These are phyloP conservation scores for Falco berigora DNA, from an alignment of 2,797 vertebrate genomes.

Conservation along the genomic window DNA sequence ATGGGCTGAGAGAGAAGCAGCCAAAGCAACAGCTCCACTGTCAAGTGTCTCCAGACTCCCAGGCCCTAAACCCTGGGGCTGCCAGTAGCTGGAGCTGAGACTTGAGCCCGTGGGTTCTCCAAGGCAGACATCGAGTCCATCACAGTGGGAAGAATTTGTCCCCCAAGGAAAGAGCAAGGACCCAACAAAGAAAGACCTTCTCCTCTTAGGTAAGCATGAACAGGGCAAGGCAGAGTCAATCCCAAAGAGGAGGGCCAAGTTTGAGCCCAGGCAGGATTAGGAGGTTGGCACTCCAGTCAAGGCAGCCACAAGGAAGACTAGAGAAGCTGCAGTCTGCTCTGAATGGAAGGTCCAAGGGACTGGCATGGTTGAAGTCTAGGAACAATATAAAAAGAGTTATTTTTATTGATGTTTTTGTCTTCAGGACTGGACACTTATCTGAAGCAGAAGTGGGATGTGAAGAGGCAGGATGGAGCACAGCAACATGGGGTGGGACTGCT, in stretches of 20 bases:
- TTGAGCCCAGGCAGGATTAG: neutral
- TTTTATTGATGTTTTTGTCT: neutral
- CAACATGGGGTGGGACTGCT: neutral
- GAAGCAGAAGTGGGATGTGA: neutral
- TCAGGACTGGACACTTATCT: neutral
- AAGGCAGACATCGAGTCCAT: neutral
- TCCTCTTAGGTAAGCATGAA: neutral
- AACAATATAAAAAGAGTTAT: neutral
- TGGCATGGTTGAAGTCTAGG: neutral
- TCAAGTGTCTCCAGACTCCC: neutral
- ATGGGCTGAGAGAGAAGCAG: neutral
- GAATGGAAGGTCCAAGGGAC: neutral
- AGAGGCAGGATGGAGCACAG: neutral
- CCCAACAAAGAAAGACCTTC: neutral
- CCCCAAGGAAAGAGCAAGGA: neutral
- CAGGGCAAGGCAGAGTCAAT: neutral
- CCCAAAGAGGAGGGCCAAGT: neutral
- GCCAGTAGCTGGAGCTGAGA: neutral
- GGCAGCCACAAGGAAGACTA: neutral
- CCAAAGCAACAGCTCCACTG: neutral
- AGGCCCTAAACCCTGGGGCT: neutral
- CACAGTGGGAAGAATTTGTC: neutral
- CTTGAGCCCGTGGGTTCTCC: neutral
- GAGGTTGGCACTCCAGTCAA: neutral
- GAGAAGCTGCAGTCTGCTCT: neutral